A percentile compares a stretch with the other conserved stretches of the same genome.
These are phyloP conservation scores for Eurystomus glaucurus DNA, from an alignment of 2,797 vertebrate genomes.

Conservation along the genomic window DNA sequence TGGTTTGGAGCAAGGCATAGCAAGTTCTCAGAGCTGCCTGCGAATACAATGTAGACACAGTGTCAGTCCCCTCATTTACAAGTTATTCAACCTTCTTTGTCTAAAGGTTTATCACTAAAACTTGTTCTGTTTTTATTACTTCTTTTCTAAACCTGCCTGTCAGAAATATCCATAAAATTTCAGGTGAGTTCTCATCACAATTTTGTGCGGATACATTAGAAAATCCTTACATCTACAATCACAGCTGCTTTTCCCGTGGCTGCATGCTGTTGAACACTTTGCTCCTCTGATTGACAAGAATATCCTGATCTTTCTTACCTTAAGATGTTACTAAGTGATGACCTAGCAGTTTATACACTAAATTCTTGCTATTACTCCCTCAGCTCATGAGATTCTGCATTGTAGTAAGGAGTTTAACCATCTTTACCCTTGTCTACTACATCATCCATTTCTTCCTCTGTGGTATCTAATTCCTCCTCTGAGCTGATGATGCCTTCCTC, in stretches of 20 bases:
- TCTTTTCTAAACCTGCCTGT: not conserved
- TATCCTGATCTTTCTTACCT: not conserved
- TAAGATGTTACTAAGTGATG: not conserved
- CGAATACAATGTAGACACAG: rapidly evolving
- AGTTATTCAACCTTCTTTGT: not conserved
- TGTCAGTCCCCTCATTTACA: not conserved
- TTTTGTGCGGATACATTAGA: not conserved
- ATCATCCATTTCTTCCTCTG: not conserved
- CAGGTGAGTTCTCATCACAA: not conserved
- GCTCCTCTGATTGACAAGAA: not conserved
- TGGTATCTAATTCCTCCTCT: not conserved
- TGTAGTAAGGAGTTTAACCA: not conserved
- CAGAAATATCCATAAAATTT: not conserved
- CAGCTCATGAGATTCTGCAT: not conserved
- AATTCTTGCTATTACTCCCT: not conserved
- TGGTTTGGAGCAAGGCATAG: not conserved
- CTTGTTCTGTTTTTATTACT: not conserved
- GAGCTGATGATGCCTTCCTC: not conserved
- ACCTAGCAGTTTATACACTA: not conserved
- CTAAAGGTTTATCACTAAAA: not conserved
- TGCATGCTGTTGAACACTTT: not conserved
- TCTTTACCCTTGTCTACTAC: not conserved
- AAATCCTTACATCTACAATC: not conserved
- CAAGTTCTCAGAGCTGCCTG: not conserved
- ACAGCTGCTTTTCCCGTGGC: not conserved